A percentile compares a stretch with the other conserved stretches of the same genome.
Conservation (phyloP, 2,888 invertebrate species). For the Cactoblastis cactorum region DNA sequence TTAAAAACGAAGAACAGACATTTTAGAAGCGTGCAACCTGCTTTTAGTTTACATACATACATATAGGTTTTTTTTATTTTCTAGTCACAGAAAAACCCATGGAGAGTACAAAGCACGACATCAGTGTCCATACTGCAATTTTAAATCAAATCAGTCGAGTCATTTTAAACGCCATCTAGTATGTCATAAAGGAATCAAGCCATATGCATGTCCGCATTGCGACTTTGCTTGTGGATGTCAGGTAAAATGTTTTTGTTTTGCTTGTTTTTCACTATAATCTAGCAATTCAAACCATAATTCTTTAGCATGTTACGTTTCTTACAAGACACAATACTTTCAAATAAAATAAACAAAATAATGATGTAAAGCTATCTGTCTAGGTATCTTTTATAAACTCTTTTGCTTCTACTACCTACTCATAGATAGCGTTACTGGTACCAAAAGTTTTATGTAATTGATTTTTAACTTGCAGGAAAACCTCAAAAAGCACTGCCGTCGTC, state of each 20-base stretch:
- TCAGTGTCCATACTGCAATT: conserved; percentile 84
- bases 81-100: conserved; percentile 82
- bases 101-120: conserved; percentile 70
- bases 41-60: too few species aligned
- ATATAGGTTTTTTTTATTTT: too few species aligned
- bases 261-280: background rate
- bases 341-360: too few species aligned
- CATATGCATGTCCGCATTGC: conserved; percentile 92
- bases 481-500: conserved; percentile 89
- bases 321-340: too few species aligned
- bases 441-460: conserved; percentile 4
- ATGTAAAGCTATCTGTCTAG: too few species aligned
- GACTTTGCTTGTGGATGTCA: conserved; percentile 86
- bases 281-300: too few species aligned
- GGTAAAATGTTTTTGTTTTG: too few species aligned
- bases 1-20: too few species aligned
- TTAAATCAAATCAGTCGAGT: conserved; percentile 82
- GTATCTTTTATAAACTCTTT: too few species aligned
- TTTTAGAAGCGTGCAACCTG: too few species aligned
- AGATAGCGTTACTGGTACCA: background rate
- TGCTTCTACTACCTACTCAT: background rate
- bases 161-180: conserved; percentile 89
- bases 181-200: conserved; percentile 89
- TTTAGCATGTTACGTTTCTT: too few species aligned
- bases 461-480: conserved; percentile 85